Base-by-base conservation (phyloP, 2,113 vertebrate genomes). In the Columba janthina region DNA sequence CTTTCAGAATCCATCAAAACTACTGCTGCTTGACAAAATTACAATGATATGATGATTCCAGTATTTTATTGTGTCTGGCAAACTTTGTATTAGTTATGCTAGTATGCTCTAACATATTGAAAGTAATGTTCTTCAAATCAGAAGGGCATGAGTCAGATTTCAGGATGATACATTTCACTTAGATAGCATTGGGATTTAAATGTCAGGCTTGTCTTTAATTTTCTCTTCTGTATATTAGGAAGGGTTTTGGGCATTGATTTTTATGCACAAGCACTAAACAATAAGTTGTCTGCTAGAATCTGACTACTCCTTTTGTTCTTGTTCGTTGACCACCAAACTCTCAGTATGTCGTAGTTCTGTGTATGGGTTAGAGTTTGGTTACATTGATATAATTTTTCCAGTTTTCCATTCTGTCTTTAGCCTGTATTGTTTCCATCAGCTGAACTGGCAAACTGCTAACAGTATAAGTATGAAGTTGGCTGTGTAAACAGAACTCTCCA, bases 141-240 rank as follows among this genome's bases (percentile, higher is more conserved):
- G 79, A 96, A 89, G 78, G 51, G 57, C 26, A 13, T 80, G 90
- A 96, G 79, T 88, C 89, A 96, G 75, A 70, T 90, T 94, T 90
- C 93, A 78, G 83, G 51, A 76, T 90, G 69, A 76, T 93, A 44
- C 44, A 57, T 94, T 96, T 95, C 76, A 69, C 60, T 91, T 85
- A 75, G n/a, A 66, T 77, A 66, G 80, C 44, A n/a, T 17, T 75
- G 75, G 79, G 83, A 90, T 86, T 98, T 93, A 95, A 96, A 96
- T 94, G 95, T 90, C 95, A 96, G 64, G 67, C 58, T 96, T 90
- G 72, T 82, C 84, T 97, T 96, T 92, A 44, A 89, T 95, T 82
- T 95, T 92, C 90, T 82, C 77, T 94, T 75, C 82, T 73, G 48
- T 90, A 12, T 93, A 85, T 95, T 94, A 92, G 78, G 80, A 94